A percentile compares a stretch with the other conserved stretches of the same genome.
Conservation (phyloP, 1,140 invertebrate genomes). For the Drosophila carrolli region DNA sequence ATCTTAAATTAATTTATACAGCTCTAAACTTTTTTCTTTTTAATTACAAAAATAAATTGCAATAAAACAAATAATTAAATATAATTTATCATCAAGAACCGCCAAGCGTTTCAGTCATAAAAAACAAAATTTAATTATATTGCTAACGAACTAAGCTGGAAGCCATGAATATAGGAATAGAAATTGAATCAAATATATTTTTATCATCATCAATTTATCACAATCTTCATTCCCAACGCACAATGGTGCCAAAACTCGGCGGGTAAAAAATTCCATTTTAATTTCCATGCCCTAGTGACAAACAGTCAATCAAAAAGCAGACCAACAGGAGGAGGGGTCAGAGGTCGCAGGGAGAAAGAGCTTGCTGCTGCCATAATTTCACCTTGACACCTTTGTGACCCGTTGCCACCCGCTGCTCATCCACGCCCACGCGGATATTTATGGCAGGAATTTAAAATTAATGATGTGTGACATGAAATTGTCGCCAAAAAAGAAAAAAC, state of each 20-base stretch:
- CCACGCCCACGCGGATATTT: slow-evolving; percentile 60
- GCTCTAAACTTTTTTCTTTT: no score
- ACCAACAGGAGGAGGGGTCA: slow-evolving; percentile 23
- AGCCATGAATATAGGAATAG: neutral
- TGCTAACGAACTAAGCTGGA: no score
- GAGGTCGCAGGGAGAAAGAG: slow-evolving; percentile 1
- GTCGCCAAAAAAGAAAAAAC: slow-evolving; percentile 33
- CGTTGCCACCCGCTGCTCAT: slow-evolving; percentile 20
- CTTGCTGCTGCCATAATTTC: slow-evolving; percentile 41
- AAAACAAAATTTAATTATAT: neutral
- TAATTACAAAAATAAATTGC: no score
- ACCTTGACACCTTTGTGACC: slow-evolving; percentile 56
- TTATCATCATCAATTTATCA: slow-evolving; percentile 11
- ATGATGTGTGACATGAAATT: slow-evolving; percentile 79
- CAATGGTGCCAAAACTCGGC: neutral
- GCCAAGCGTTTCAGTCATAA: neutral
- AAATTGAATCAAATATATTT: slow-evolving; percentile 26
- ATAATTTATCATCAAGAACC: no score
- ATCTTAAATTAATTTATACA: no score
- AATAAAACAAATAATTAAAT: no score
- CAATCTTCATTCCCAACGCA: neutral
- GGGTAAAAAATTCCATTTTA: slow-evolving; percentile 57
- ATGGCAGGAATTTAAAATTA: slow-evolving; percentile 79
- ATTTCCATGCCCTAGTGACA: slow-evolving; percentile 60
- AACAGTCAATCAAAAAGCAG: slow-evolving; percentile 51